A percentile compares a stretch with the other conserved stretches of the same genome.
These are phyloP conservation scores for Drosophila tripunctata DNA, from an alignment of 2,888 invertebrate species.

Conservation along the genomic window DNA sequence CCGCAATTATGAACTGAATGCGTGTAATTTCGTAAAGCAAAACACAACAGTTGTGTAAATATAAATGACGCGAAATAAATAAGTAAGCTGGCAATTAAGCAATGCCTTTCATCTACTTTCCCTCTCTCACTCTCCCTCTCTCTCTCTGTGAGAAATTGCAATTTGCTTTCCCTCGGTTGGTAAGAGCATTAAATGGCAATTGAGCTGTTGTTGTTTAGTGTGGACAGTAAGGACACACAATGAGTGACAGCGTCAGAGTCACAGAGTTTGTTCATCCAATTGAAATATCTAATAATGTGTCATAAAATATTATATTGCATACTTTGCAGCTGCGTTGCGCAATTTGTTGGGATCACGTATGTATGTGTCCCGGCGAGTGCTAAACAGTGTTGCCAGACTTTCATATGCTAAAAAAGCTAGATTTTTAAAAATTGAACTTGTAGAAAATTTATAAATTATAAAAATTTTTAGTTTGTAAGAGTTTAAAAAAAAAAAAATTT, in stretches of 20 bases:
- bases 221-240: neutral
- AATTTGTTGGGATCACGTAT: constrained; percentile 5
- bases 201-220: constrained; percentile 13
- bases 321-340: constrained; percentile 50
- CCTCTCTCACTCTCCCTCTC: neutral
- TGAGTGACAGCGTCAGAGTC: constrained; percentile 4
- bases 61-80: constrained; percentile 45
- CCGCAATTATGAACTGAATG: constrained; percentile 5
- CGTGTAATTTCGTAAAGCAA: constrained; percentile 3
- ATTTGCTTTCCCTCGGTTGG: constrained; percentile 11
- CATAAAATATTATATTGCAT: constrained; percentile 62
- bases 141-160: constrained; percentile 14
- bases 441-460: no score
- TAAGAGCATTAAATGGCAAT: constrained; percentile 35
- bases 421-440: neutral
- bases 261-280: constrained; percentile 12
- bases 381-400: neutral
- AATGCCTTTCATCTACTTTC: neutral
- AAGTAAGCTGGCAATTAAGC: constrained; percentile 31
- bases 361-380: no score
- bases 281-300: constrained; percentile 22
- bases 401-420: neutral
- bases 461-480: no score
- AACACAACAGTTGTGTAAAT: constrained; percentile 49
- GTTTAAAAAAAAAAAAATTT: no score